These are phyloP conservation scores for Chymomyza costata DNA, from an alignment of 1,140 invertebrate genomes.

Conservation along the genomic window DNA sequence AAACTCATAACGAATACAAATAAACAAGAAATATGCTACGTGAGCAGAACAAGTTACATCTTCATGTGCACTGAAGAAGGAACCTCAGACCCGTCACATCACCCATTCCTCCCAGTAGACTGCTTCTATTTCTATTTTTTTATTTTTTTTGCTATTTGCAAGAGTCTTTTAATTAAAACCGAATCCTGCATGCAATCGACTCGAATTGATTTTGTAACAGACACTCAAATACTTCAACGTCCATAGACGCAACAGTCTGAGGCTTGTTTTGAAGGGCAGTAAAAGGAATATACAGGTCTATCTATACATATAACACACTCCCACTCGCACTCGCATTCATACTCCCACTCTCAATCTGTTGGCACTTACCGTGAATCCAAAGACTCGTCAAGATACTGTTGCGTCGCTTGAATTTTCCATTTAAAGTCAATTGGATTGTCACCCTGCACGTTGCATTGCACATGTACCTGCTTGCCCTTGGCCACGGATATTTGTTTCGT, in stretches of 20 bases:
- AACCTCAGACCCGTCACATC: too few species aligned
- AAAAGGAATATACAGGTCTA: neutral
- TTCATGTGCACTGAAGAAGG: too few species aligned
- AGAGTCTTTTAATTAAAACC: conserved; percentile 69
- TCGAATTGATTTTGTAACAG: conserved; percentile 57
- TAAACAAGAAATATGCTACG: too few species aligned
- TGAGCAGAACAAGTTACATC: too few species aligned
- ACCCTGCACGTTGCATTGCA: conserved; percentile 91
- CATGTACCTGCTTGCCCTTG: conserved; percentile 84
- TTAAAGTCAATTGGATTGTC: conserved; percentile 91
- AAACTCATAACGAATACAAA: too few species aligned
- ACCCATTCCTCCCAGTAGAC: too few species aligned
- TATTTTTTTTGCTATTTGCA: conserved; percentile 28
- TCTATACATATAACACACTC: neutral
- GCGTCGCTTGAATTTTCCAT: conserved; percentile 81
- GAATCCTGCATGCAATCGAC: conserved; percentile 64
- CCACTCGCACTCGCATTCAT: too few species aligned
- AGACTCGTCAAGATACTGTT: conserved; percentile 82
- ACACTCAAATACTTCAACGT: neutral
- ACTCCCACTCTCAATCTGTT: too few species aligned
- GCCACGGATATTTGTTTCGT: conserved; percentile 84
- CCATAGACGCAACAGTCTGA: conserved; percentile 1
- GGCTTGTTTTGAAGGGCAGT: neutral
- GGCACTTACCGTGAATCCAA: conserved; percentile 79
- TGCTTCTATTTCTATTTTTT: too few species aligned